These are phyloP conservation scores for Eolophus roseicapilla DNA, from an alignment of 2,113 vertebrate genomes.

Conservation along the genomic window DNA sequence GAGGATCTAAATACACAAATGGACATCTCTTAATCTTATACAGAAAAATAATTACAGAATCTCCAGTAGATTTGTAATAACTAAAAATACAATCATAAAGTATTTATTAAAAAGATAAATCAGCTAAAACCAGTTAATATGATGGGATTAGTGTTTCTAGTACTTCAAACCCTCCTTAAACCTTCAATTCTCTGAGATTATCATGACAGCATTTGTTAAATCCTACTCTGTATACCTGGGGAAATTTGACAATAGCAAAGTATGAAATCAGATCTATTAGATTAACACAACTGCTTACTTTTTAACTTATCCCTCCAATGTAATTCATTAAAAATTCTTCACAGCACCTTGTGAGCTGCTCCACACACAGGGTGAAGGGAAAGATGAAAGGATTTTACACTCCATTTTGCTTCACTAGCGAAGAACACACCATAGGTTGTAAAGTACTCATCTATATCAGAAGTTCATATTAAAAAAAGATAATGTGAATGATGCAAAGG, in stretches of 20 bases:
- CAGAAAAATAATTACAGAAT: not conserved
- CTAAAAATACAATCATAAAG: not conserved
- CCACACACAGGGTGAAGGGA: not conserved
- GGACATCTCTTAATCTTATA: not conserved
- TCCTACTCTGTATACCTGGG: not conserved
- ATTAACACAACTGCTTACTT: not conserved
- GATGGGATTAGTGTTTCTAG: not conserved
- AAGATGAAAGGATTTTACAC: not conserved
- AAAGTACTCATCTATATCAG: not conserved
- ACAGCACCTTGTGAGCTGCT: not conserved
- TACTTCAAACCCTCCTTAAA: not conserved
- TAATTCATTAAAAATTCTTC: not conserved
- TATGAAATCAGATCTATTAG: not conserved
- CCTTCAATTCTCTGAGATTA: not conserved
- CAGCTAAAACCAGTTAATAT: not conserved
- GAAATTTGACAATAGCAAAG: not conserved
- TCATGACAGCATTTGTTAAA: not conserved
- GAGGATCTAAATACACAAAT: not conserved
- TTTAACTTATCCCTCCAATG: not conserved
- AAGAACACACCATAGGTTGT: not conserved
- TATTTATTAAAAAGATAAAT: not conserved
- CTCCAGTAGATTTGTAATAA: not conserved
- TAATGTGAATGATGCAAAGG: not conserved
- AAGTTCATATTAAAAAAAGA: not conserved
- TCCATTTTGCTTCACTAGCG: not conserved